Base-by-base conservation (phyloP, 2,888 invertebrate species). In the Sisyra nigra region DNA sequence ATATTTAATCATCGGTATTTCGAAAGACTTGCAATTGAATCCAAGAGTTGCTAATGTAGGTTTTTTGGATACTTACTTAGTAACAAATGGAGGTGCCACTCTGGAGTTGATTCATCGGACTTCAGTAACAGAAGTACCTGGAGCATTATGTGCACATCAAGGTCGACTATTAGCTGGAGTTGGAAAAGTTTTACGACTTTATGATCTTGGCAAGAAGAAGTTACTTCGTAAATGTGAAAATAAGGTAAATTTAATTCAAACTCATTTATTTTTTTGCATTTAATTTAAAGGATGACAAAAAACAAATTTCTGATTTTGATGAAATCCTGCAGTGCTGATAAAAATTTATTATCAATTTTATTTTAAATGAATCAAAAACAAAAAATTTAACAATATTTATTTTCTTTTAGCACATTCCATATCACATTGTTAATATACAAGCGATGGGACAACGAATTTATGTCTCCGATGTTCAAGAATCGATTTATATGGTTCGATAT, bases 211-310 rank as follows among this genome's bases (percentile, higher is more conserved):
- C 45, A 91, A 89, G 62, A 88, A 96, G 61, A 98, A 98, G 62
- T 66, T 98, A 45, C 63, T 98, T 37, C 73, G 96, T 42, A 99
- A 99, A 67, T 97, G 97, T 66, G 98, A 99, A 65, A 99, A 98
- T 57, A 85, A 84, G 68, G 79, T 70, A 55, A 52, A 49, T 50
- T 34, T n/a, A 41, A 18, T 2, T 33, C 10, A 13, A 7, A n/a
- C n/a, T n/a, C n/a, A n/a, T n/a, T n/a, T n/a, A 24, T 24, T 24
- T 24, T 24, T 24, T 5, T 5, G 7, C 7, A 24, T 3, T 24
- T 24, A 24, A 24, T 40, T 30, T 29, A 31, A 24, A 34, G 8
- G 17, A 32, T 41, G 33, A 19, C 17, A n/a, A 34, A 41, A 8
- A 11, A 40, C 30, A 10, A 40, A 29, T 40, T 24, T 42, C 40